Conservation (phyloP, 2,888 invertebrate species). For the Hypsopygia costalis region DNA sequence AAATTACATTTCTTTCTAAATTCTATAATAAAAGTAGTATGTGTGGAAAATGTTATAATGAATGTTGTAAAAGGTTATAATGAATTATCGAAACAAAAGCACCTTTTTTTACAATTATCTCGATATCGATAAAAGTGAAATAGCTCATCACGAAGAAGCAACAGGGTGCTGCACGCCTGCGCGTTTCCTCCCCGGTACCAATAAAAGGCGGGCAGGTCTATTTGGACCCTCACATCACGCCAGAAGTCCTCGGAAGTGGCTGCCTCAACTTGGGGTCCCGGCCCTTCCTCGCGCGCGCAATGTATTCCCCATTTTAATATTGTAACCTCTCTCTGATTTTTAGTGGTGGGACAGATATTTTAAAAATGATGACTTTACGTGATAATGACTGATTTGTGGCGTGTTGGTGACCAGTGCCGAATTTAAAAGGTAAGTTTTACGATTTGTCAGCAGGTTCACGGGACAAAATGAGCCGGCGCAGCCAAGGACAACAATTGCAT, state of each 20-base stretch:
- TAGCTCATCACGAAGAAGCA: constrained; percentile 58
- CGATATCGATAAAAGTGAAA: constrained; percentile 27
- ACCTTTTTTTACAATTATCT: constrained; percentile 10
- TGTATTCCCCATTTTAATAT: constrained; percentile 38
- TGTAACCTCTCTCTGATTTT: constrained; percentile 32
- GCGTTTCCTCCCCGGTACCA: constrained; percentile 57
- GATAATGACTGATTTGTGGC: constrained; percentile 39
- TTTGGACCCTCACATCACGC: constrained; percentile 53
- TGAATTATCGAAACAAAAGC: too few species aligned
- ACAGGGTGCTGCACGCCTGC: constrained; percentile 79
- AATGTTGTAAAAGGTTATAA: too few species aligned
- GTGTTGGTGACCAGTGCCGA: constrained; percentile 32
- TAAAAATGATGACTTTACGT: constrained; percentile 42
- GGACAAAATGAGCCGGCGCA: constrained; percentile 4
- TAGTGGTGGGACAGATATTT: constrained; percentile 36
- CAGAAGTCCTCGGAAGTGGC: constrained; percentile 46
- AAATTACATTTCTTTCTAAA: too few species aligned
- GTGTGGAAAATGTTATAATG: too few species aligned
- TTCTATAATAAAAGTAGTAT: too few species aligned
- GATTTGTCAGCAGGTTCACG: constrained; percentile 2
- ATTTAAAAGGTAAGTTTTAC: constrained; percentile 52
- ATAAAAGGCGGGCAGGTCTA: constrained; percentile 57
- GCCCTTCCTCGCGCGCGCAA: constrained; percentile 37
- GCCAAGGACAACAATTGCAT: background rate
- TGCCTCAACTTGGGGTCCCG: constrained; percentile 29